Conservation (phyloP, 2,888 invertebrate species). For the Listrodromus nycthemerus region DNA sequence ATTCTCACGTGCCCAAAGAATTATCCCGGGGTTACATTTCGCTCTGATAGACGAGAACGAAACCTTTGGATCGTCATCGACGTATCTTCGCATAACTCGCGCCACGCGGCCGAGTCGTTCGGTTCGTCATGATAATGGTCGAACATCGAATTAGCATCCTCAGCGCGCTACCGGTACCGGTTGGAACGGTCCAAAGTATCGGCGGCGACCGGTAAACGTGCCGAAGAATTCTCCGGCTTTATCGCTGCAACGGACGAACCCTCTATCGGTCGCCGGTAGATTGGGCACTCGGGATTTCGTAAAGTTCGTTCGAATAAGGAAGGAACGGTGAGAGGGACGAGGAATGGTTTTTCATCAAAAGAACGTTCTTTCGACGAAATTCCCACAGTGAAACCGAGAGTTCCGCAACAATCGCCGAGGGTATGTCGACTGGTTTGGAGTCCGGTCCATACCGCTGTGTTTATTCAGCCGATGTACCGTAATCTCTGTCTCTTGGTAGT, state of each 20-base stretch:
- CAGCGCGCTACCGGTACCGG: conserved; percentile 49
- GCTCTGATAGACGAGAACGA: conserved; percentile 21
- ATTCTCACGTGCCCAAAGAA: conserved; percentile 66
- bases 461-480: conserved; percentile 33
- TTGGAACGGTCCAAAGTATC: conserved; percentile 2
- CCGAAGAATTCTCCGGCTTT: conserved; percentile 42
- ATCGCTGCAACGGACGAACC: conserved; percentile 31
- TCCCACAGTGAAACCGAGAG: conserved; percentile 50
- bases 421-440: conserved; percentile 2
- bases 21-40: conserved; percentile 30
- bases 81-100: conserved; percentile 20
- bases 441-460: conserved; percentile 10
- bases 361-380: conserved; percentile 30
- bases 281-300: conserved; percentile 21
- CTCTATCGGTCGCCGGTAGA: conserved; percentile 10
- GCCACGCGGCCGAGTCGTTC: background rate
- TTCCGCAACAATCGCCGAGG: conserved; percentile 6
- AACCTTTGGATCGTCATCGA: conserved; percentile 11
- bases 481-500: conserved; percentile 67
- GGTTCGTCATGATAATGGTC: conserved; percentile 53
- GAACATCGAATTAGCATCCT: conserved; percentile 63
- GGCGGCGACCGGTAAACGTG: conserved; percentile 28
- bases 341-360: conserved; percentile 7
- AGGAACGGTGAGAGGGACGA: background rate
- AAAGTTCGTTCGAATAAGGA: background rate